These are phyloP conservation scores for Antheraea pernyi DNA, from an alignment of 1,140 invertebrate species.

Conservation along the genomic window DNA sequence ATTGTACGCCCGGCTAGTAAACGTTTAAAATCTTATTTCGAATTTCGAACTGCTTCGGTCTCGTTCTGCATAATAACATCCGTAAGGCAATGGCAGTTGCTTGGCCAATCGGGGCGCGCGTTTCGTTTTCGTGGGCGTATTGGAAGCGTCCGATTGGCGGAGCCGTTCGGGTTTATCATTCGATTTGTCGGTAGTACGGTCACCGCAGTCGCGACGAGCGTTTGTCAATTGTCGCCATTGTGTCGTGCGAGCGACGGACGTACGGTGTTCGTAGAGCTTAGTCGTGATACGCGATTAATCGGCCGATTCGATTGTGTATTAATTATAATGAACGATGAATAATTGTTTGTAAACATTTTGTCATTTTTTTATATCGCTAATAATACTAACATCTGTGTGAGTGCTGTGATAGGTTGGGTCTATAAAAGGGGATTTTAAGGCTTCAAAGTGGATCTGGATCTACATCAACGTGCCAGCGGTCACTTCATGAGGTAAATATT, in stretches of 20 bases:
- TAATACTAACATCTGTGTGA: constrained; percentile 34
- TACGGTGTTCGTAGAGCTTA: constrained; percentile 48
- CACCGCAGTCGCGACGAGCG: constrained; percentile 66
- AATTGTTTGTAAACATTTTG: constrained; percentile 12
- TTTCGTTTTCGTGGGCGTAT: constrained; percentile 62
- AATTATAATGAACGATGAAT: not conserved
- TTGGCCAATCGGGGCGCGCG: constrained; percentile 59
- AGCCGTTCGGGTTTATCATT: constrained; percentile 57
- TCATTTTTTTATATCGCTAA: constrained; percentile 23
- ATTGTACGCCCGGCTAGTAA: constrained; percentile 69
- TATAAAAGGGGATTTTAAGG: constrained; percentile 31
- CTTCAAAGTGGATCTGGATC: constrained; percentile 65
- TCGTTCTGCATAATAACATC: constrained; percentile 76
- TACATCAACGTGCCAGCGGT: constrained; percentile 74
- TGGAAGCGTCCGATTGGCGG: constrained; percentile 54
- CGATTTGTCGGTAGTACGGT: constrained; percentile 66
- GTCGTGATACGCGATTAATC: constrained; percentile 55
- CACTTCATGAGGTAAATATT: constrained; percentile 71
- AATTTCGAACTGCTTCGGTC: constrained; percentile 66
- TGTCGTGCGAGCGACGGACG: constrained; percentile 57
- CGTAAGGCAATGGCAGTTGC: constrained; percentile 76
- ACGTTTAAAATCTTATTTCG: constrained; percentile 76
- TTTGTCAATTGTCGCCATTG: constrained; percentile 77
- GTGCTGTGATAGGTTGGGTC: constrained; percentile 50
- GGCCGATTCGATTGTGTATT: constrained; percentile 45